Percentiles rank a stretch among this genome's conserved stretches.
phyloP scores from a whole-genome alignment of 2,113 vertebrate species.

The Acrocephalus kingi region DNA sequence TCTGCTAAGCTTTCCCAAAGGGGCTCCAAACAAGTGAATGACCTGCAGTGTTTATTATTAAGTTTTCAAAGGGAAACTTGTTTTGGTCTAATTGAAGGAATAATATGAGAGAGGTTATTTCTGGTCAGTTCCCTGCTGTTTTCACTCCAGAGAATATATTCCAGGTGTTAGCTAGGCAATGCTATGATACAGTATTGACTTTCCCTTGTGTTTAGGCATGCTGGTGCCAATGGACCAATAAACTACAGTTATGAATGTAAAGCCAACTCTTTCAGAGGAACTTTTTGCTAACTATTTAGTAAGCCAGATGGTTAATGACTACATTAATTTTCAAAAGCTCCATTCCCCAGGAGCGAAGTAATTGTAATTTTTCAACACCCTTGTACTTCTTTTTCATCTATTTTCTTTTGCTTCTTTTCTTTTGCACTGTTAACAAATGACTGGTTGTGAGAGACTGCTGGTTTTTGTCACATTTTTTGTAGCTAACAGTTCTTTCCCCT shows the following conservation, averaged over 20 bases:
- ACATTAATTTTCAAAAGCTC: constrained; percentile 61
- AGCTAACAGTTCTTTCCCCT: not conserved
- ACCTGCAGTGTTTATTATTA: constrained; percentile 85
- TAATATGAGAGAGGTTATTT: constrained; percentile 81
- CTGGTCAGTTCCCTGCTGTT: constrained; percentile 85
- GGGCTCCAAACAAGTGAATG: constrained; percentile 80
- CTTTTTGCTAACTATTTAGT: constrained; percentile 63
- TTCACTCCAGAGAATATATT: constrained; percentile 82
- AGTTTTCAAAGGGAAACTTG: constrained; percentile 84
- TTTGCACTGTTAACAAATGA: not conserved
- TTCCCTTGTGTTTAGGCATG: constrained; percentile 62
- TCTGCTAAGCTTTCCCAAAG: constrained; percentile 78
- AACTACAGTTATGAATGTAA: constrained; percentile 52
- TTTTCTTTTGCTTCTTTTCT: constrained; percentile 28
- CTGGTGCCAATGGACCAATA: constrained; percentile 67
- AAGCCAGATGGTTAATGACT: constrained; percentile 72
- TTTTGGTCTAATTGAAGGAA: constrained; percentile 86
- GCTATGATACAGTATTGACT: constrained; percentile 54
- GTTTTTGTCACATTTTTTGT: not conserved
- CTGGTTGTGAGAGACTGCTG: not conserved
- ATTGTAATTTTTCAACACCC: constrained; percentile 36
- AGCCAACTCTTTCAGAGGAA: constrained; percentile 38
- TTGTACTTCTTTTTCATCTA: constrained; percentile 1
- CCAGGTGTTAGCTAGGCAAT: constrained; percentile 75
- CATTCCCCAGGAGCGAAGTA: constrained; percentile 23